Evolutionary conservation across 2,797 vertebrate genomes (phyloP).

Genomic region (Poecilia gillii): DNA sequence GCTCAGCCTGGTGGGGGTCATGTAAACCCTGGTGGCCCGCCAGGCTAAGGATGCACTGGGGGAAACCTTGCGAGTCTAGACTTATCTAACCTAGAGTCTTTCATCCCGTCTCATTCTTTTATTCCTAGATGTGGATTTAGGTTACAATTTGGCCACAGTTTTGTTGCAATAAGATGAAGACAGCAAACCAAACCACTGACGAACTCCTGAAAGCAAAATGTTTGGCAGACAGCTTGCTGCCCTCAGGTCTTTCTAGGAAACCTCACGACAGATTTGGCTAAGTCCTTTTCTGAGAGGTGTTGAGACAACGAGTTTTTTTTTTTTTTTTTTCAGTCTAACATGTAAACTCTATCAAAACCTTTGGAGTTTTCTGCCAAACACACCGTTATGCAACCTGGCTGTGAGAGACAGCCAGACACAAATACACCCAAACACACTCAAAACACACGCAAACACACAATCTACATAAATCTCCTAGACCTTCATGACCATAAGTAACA

Average conservation of each 20-base stretch:
- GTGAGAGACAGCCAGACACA: slow-evolving; percentile 46
- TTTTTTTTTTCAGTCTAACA: neutral
- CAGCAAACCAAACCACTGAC: neutral
- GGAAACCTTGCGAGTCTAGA: neutral
- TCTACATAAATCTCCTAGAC: slow-evolving; percentile 1
- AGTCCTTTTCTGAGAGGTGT: neutral
- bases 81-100: neutral
- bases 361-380: slow-evolving; percentile 48
- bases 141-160: neutral
- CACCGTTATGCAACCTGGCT: slow-evolving; percentile 38
- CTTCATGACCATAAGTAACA: slow-evolving; percentile 17
- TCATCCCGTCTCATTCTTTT: neutral
- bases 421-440: slow-evolving; percentile 16
- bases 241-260: neutral
- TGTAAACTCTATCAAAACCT: slow-evolving; percentile 20
- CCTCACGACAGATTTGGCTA: neutral
- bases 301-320: neutral
- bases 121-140: neutral
- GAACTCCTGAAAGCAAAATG: neutral
- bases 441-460: neutral
- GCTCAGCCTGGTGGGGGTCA: too few relatives aligned
- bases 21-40: too few relatives aligned
- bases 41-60: too few relatives aligned
- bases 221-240: neutral
- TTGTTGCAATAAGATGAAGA: neutral